These are phyloP conservation scores for Corythoichthys intestinalis DNA, from an alignment of 2,113 vertebrate species.

Conservation along the genomic window DNA sequence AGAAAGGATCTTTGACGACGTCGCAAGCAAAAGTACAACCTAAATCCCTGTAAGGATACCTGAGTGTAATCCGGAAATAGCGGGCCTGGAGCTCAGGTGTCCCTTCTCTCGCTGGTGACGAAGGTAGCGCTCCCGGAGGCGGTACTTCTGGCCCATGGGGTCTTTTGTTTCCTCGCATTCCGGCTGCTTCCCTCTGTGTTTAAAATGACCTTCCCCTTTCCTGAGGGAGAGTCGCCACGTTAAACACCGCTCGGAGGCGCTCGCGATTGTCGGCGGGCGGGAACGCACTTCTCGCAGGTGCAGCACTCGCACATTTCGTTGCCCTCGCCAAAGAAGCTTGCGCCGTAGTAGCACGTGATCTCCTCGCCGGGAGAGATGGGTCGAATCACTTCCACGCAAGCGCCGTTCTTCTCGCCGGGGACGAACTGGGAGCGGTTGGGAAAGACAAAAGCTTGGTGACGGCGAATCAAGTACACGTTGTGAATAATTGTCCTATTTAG, in stretches of 20 bases:
- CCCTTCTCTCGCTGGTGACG: constrained; percentile 75
- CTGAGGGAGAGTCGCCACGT: constrained; percentile 49
- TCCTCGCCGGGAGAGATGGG: constrained; percentile 87
- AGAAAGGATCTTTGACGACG: neutral
- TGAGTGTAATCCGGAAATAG: constrained; percentile 55
- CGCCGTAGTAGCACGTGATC: constrained; percentile 91
- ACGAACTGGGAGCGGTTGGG: constrained; percentile 69
- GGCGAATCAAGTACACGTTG: neutral
- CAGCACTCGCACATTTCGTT: constrained; percentile 92
- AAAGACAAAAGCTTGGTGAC: constrained; percentile 34
- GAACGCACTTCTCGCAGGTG: constrained; percentile 87
- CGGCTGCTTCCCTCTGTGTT: constrained; percentile 60
- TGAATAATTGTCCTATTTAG: neutral
- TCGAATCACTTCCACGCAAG: constrained; percentile 86
- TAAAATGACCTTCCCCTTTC: constrained; percentile 84
- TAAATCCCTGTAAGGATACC: constrained; percentile 54
- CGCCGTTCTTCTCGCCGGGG: constrained; percentile 82
- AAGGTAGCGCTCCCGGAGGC: constrained; percentile 81
- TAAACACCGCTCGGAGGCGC: neutral
- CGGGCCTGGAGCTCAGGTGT: constrained; percentile 46
- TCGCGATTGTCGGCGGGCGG: neutral
- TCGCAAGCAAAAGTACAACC: neutral
- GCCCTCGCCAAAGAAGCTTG: constrained; percentile 90
- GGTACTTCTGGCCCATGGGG: constrained; percentile 75
- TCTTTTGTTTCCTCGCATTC: constrained; percentile 65